A percentile compares a stretch with the other conserved stretches of the same genome.
Conservation (phyloP, 2,888 invertebrate genomes). For the Tipula helvola region DNA sequence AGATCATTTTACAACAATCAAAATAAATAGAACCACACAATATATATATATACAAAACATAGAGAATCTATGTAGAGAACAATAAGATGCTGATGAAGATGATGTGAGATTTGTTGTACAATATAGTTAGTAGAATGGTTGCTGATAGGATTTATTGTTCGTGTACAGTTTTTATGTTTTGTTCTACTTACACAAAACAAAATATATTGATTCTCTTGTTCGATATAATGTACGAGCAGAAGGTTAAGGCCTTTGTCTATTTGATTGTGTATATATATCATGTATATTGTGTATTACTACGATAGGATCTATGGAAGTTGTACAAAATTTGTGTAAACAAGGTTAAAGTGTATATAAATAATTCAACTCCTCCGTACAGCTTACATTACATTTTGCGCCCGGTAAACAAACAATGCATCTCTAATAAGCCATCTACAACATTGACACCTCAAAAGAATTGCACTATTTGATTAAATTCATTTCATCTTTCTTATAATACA, state of each 20-base stretch:
- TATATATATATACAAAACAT: not conserved
- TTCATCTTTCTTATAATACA: not conserved
- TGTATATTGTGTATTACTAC: not conserved
- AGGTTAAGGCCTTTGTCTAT: slow-evolving; percentile 4
- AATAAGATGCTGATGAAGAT: slow-evolving; percentile 4
- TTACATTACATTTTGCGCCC: not conserved
- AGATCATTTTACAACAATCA: not conserved
- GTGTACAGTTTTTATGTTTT: not conserved
- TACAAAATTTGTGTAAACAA: not conserved
- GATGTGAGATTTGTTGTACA: not conserved
- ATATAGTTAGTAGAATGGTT: not conserved
- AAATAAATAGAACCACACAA: not conserved
- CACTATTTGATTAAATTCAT: not conserved
- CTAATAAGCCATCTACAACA: not conserved
- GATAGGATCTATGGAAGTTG: not conserved
- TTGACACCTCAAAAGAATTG: not conserved
- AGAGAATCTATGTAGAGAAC: not conserved
- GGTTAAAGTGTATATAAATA: not conserved
- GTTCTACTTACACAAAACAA: not conserved
- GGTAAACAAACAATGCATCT: not conserved
- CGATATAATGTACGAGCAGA: not conserved
- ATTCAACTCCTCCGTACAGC: not conserved
- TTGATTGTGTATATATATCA: not conserved
- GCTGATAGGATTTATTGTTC: not conserved
- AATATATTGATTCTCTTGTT: not conserved